phyloP scores from a whole-genome alignment of 2,797 vertebrate genomes.

The Octomys mimax region DNA sequence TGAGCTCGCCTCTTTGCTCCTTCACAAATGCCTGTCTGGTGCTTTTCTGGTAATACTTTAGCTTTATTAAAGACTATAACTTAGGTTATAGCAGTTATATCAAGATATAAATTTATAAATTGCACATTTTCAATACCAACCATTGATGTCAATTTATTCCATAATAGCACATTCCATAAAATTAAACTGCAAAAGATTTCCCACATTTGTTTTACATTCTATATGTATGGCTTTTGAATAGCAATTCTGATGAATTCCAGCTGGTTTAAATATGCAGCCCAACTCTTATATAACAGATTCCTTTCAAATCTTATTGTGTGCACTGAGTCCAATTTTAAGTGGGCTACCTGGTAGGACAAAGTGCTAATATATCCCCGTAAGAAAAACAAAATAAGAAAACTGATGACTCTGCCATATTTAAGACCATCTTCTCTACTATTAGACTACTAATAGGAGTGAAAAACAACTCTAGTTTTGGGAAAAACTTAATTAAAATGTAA shows the following conservation, averaged over 20 bases:
- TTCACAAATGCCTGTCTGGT: constrained; percentile 56
- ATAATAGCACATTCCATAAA: constrained; percentile 78
- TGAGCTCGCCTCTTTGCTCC: neutral
- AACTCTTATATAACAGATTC: constrained; percentile 72
- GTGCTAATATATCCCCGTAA: constrained; percentile 2
- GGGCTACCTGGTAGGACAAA: constrained; percentile 76
- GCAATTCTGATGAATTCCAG: constrained; percentile 84
- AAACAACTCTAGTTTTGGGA: constrained; percentile 69
- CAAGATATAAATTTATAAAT: constrained; percentile 77
- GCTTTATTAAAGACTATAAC: constrained; percentile 73
- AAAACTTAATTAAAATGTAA: constrained; percentile 70
- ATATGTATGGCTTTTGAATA: constrained; percentile 79
- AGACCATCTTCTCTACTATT: neutral
- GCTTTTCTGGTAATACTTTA: constrained; percentile 66
- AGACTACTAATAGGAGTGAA: constrained; percentile 57
- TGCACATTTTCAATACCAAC: constrained; percentile 77
- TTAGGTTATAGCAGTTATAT: constrained; percentile 62
- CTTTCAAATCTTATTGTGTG: constrained; percentile 73
- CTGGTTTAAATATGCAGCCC: constrained; percentile 73
- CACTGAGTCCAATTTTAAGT: constrained; percentile 67
- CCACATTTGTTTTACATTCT: constrained; percentile 86
- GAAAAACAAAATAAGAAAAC: constrained; percentile 37
- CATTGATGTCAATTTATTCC: constrained; percentile 69
- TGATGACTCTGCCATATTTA: neutral
- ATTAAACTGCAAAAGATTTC: constrained; percentile 77